These are phyloP conservation scores for Nomada fucata DNA, from an alignment of 2,888 invertebrate species.

Conservation along the genomic window DNA sequence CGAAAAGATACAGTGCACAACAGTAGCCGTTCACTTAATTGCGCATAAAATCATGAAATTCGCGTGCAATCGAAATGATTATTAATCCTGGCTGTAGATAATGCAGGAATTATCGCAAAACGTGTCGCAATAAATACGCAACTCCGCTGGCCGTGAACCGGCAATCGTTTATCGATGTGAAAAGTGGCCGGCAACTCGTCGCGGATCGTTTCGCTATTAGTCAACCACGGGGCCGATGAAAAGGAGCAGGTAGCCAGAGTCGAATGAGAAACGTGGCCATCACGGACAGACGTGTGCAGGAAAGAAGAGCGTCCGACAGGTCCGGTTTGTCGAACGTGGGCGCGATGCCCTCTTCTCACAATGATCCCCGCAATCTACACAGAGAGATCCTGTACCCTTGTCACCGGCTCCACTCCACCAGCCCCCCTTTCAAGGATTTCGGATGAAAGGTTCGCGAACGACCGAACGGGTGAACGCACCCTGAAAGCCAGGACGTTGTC, in stretches of 20 bases:
- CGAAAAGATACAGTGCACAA: no score
- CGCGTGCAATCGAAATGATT: no score
- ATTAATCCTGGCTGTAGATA: no score
- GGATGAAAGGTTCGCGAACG: slow-evolving; percentile 52
- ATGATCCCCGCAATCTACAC: slow-evolving; percentile 77
- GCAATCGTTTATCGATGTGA: slow-evolving; percentile 23
- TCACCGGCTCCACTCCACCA: slow-evolving; percentile 38
- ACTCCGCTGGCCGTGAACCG: background rate
- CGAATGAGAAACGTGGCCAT: slow-evolving; percentile 50
- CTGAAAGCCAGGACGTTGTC: slow-evolving; percentile 72
- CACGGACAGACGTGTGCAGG: slow-evolving; percentile 36
- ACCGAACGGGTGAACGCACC: slow-evolving; percentile 75
- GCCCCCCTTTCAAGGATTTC: slow-evolving; percentile 55
- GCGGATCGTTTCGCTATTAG: slow-evolving; percentile 45
- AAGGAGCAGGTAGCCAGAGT: slow-evolving; percentile 54
- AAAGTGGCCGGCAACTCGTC: slow-evolving; percentile 14
- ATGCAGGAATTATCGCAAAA: no score
- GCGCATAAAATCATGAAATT: no score
- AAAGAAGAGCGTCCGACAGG: slow-evolving; percentile 59
- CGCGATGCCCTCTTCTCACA: slow-evolving; percentile 78
- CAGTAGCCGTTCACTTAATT: no score
- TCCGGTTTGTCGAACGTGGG: slow-evolving; percentile 73
- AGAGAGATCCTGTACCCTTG: slow-evolving; percentile 68
- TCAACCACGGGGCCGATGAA: slow-evolving; percentile 19
- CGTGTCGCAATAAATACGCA: no score